Base-by-base conservation (phyloP, 2,113 vertebrate genomes). In the Globicephala melas region DNA sequence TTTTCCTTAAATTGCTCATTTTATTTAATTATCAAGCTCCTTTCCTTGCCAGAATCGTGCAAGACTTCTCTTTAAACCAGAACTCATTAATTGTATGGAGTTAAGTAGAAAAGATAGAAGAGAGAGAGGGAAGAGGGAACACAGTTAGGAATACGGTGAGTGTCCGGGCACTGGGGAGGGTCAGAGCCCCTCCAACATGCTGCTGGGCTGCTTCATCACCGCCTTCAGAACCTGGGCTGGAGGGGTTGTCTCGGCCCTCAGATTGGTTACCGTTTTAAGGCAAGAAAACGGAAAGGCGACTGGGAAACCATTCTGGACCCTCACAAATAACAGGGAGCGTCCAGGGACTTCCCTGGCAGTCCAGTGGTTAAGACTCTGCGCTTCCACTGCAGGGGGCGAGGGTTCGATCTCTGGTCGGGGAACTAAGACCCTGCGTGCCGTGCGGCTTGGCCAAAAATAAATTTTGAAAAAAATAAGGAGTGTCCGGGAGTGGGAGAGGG, bases 261-360 rank as follows among this genome's bases (percentile, higher is more conserved):
- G 80, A 17, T 55, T n/a, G 55, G 83, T 44, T 91, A 82, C 36
- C 73, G 90, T 91, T 94, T 89, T 83, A 97, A 95, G 95, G 96
- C 73, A 87, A 92, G 81, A 81, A 95, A 95, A 80, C 33, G 44
- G 47, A 82, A 85, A 92, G 65, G 93, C 2, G 0, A 86, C 8
- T 1, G 31, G 88, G 89, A 82, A 95, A 41, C 50, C 68, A 31
- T 79, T 95, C 88, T 82, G 55, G 76, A 53, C 14, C 0, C 80
- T 93, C 31, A 38, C 58, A 74, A 85, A 63, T 92, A 94, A 96
- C 18, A 71, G 80, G 13, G 14, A 33, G 71, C 55, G 77, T 81
- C 18, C 8, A 8, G 36, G 91, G 55, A 2, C 20, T 0, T 21
- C 55, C 55, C 55, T 21, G 0, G 55, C 20, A 0, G 55, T 21